phyloP scores from a whole-genome alignment of 2,888 invertebrate genomes.

The Phyllotreta striolata region DNA sequence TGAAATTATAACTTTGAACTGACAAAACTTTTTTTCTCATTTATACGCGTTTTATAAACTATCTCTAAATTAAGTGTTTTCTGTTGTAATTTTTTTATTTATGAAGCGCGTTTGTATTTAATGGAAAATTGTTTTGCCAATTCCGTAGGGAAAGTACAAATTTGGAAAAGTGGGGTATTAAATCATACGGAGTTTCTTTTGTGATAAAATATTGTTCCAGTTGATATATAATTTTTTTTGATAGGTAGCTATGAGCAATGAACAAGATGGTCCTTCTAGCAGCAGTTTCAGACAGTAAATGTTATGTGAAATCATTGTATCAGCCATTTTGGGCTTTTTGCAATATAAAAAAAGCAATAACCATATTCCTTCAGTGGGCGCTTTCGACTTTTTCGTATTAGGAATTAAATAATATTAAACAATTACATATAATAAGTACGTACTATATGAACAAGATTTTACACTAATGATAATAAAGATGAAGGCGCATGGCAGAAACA shows the following conservation, averaged over 20 bases:
- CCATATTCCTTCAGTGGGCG: constrained; percentile 65
- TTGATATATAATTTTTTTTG: background rate
- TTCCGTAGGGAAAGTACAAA: too few species aligned
- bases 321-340: constrained; percentile 64
- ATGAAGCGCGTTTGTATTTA: too few species aligned
- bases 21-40: too few species aligned
- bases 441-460: constrained; percentile 64
- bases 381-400: constrained; percentile 63
- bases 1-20: too few species aligned
- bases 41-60: too few species aligned
- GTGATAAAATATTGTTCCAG: too few species aligned
- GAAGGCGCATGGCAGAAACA: constrained; percentile 57
- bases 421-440: constrained; percentile 61
- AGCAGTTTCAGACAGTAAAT: constrained; percentile 59
- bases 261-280: constrained; percentile 7
- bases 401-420: constrained; percentile 58
- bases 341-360: constrained; percentile 65
- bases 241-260: constrained; percentile 1
- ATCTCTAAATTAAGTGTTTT: too few species aligned
- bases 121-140: too few species aligned
- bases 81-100: too few species aligned
- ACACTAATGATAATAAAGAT: constrained; percentile 61
- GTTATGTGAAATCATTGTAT: constrained; percentile 68
- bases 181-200: too few species aligned
- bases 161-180: too few species aligned